These are phyloP conservation scores for Archivesica marissinica DNA, from an alignment of 1,140 invertebrate genomes.

Conservation along the genomic window DNA sequence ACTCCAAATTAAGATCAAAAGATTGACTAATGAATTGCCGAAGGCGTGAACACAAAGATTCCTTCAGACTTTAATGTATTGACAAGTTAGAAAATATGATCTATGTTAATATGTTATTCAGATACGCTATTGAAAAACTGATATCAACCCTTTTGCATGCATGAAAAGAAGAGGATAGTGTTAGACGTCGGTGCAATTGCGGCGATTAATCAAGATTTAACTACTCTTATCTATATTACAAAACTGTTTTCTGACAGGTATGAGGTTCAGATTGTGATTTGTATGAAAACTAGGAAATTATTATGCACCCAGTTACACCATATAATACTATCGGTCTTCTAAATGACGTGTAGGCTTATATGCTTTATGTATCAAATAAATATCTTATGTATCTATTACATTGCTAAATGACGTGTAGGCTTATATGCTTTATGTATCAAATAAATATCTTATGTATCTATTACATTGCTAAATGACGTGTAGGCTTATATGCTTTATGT, in stretches of 20 bases:
- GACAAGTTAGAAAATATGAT: not conserved
- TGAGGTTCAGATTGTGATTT: not conserved
- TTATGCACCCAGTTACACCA: not conserved
- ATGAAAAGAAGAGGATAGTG: not conserved
- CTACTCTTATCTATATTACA: not conserved
- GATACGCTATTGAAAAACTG: not conserved
- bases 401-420: no score
- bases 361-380: no score
- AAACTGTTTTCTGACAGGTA: not conserved
- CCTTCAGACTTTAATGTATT: not conserved
- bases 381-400: no score
- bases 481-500: no score
- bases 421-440: no score
- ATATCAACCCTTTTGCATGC: no score
- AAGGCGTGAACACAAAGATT: constrained; percentile 43
- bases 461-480: no score
- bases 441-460: no score
- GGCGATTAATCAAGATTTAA: constrained; percentile 6
- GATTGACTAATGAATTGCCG: constrained; percentile 54
- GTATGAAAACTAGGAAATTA: not conserved
- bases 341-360: no score
- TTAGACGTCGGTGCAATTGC: not conserved
- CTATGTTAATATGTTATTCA: not conserved
- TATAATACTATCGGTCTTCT: not conserved
- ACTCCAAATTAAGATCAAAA: constrained; percentile 62